phyloP scores from a whole-genome alignment of 2,113 vertebrate genomes.

The Engraulis encrasicolus region DNA sequence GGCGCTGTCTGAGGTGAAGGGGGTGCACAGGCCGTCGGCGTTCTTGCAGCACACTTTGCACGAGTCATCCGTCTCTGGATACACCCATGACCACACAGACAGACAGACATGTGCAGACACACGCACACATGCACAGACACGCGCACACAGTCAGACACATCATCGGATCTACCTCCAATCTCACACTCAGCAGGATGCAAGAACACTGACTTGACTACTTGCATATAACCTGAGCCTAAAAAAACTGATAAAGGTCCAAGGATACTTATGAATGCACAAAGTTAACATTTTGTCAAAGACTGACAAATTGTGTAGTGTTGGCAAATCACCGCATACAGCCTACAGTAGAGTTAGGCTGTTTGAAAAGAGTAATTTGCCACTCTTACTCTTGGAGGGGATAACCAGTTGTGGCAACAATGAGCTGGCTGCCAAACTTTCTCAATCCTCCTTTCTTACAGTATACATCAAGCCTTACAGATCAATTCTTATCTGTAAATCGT shows the following conservation, averaged over 20 bases:
- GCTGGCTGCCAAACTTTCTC: constrained; percentile 1
- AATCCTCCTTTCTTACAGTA: neutral
- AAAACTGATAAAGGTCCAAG: neutral
- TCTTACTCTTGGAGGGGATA: constrained; percentile 10
- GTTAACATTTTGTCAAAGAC: neutral
- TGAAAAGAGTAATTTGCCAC: neutral
- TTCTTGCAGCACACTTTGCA: constrained; percentile 95
- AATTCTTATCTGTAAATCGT: too few relatives aligned
- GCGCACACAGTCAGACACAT: neutral
- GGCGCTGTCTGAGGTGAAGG: constrained; percentile 61
- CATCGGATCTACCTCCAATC: neutral
- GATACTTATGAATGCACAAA: neutral
- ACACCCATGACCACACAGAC: neutral
- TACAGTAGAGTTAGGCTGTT: neutral
- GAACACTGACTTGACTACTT: neutral
- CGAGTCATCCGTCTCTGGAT: constrained; percentile 86
- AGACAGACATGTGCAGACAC: neutral
- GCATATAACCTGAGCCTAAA: neutral
- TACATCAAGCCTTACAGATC: too few relatives aligned
- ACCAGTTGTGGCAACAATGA: neutral
- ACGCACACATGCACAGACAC: neutral
- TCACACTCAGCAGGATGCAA: neutral
- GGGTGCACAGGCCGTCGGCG: constrained; percentile 75
- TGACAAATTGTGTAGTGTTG: neutral
- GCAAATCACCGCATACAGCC: neutral